A percentile compares a stretch with the other conserved stretches of the same genome.
These are phyloP conservation scores for Saxidomus purpurata DNA, from an alignment of 1,140 invertebrate species.

Conservation along the genomic window DNA sequence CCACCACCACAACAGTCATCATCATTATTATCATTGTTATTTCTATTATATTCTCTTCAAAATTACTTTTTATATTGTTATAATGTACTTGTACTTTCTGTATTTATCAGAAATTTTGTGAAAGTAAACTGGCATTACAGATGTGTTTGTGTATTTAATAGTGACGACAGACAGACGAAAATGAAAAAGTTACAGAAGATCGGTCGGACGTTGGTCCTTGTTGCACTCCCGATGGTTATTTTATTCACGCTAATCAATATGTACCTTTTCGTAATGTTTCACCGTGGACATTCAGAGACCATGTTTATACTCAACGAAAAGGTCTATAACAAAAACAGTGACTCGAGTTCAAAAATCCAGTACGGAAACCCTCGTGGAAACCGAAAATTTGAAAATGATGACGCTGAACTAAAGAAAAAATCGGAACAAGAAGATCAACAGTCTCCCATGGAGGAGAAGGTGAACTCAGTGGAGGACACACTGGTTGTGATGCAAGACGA, in stretches of 20 bases:
- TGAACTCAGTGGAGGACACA: background rate
- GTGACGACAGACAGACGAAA: background rate
- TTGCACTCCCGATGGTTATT: conserved; percentile 28
- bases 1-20: too few species aligned
- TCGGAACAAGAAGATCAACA: background rate
- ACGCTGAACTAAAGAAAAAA: background rate
- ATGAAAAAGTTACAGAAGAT: background rate
- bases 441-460: background rate
- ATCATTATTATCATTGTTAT: too few species aligned
- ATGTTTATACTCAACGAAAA: conserved; percentile 28
- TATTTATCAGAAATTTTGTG: too few species aligned
- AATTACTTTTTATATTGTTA: too few species aligned
- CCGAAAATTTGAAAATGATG: background rate
- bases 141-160: background rate
- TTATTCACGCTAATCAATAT: conserved; percentile 34
- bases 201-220: background rate
- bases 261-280: background rate
- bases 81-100: too few species aligned
- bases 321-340: conserved; percentile 49
- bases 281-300: background rate
- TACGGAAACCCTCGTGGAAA: background rate
- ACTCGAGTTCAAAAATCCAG: background rate
- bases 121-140: too few species aligned
- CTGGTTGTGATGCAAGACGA: background rate
- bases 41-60: too few species aligned